Evolutionary conservation across 2,888 invertebrate species (phyloP).

Genomic region (Chymomyza fuscimana): DNA sequence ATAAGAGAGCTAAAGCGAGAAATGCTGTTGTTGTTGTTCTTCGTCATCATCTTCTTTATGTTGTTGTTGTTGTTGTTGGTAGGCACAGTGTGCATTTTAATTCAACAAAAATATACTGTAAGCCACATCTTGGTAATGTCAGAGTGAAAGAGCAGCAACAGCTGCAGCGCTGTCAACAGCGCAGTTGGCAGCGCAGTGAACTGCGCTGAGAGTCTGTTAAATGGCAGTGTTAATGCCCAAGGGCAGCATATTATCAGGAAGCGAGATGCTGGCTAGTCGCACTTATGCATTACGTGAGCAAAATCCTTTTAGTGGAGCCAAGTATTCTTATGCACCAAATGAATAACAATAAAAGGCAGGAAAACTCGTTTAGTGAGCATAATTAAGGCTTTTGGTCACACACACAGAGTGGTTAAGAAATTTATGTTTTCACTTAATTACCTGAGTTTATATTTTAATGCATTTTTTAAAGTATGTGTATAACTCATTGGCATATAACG

Average conservation of each 20-base stretch:
- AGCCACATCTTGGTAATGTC: constrained; percentile 7
- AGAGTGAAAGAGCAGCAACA: constrained; percentile 15
- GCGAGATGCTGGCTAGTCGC: constrained; percentile 2
- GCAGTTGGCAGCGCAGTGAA: no score
- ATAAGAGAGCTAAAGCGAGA: background rate
- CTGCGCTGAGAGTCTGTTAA: background rate
- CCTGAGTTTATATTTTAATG: constrained; percentile 56
- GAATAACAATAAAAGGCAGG: background rate
- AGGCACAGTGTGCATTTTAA: background rate
- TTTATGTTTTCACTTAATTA: constrained; percentile 9
- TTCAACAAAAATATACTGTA: background rate
- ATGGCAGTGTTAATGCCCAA: constrained; percentile 33
- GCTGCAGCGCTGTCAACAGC: background rate
- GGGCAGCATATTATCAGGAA: constrained; percentile 37
- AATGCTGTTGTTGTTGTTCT: no score
- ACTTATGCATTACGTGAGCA: constrained; percentile 21
- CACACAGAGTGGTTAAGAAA: background rate
- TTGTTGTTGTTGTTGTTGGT: background rate
- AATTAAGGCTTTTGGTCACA: background rate
- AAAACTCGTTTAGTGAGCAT: background rate
- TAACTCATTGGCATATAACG: constrained; percentile 11
- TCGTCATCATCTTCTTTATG: no score
- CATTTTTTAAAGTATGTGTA: constrained; percentile 67
- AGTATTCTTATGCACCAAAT: constrained; percentile 46
- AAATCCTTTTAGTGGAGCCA: constrained; percentile 47